A percentile compares a stretch with the other conserved stretches of the same genome.
Evolutionary conservation across 2,797 vertebrate species (phyloP).

Genomic region (Geotrypetes seraphini): DNA sequence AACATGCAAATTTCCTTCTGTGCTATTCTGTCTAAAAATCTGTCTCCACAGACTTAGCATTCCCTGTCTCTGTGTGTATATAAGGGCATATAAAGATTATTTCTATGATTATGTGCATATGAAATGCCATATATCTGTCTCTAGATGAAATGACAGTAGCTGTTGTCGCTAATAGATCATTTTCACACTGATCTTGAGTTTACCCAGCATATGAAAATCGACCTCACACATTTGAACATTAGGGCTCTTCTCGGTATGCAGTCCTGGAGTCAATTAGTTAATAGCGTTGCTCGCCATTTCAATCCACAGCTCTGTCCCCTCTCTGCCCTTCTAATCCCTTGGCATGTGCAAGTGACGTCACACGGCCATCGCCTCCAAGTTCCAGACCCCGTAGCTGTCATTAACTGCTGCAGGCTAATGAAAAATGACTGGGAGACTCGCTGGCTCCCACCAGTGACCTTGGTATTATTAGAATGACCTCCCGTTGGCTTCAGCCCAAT

Average conservation of each 20-base stretch:
- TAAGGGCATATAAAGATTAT: too few species aligned
- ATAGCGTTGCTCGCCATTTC: conserved; percentile 34
- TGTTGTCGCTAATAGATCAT: too few species aligned
- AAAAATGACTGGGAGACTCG: conserved; percentile 80
- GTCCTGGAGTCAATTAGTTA: conserved; percentile 30
- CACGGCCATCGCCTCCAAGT: conserved; percentile 67
- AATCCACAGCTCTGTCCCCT: conserved; percentile 71
- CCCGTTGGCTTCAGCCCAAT: conserved; percentile 67
- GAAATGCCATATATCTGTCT: too few species aligned
- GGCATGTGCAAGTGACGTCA: conserved; percentile 78
- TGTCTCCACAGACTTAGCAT: too few species aligned
- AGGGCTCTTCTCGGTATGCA: not conserved
- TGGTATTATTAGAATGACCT: conserved; percentile 82
- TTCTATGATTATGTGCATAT: too few species aligned
- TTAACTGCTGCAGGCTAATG: conserved; percentile 74
- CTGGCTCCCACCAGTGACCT: conserved; percentile 73
- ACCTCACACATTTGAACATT: too few species aligned
- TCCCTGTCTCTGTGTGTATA: too few species aligned
- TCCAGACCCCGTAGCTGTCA: conserved; percentile 71
- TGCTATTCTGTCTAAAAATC: too few species aligned
- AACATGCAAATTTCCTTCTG: too few species aligned
- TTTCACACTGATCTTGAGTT: too few species aligned
- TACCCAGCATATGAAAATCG: too few species aligned
- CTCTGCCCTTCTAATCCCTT: conserved; percentile 71
- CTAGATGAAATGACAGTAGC: too few species aligned